Conservation (phyloP, 2,888 invertebrate species). For the Xanthorhoe spadicearia region DNA sequence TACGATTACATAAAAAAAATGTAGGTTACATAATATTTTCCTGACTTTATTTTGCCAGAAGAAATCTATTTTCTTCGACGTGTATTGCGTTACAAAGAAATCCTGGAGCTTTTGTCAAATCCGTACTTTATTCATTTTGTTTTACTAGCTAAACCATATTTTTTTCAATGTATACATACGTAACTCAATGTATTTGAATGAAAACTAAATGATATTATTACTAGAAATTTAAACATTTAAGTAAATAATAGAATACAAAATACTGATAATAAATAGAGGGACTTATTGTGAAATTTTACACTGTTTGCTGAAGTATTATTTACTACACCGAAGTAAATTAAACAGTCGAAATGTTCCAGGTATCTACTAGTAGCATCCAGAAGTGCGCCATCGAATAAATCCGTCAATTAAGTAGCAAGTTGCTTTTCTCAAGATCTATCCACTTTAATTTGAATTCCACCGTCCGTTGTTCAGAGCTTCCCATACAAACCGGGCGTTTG, state of each 20-base stretch:
- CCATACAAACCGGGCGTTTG: constrained; percentile 35
- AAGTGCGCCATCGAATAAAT: constrained; percentile 30
- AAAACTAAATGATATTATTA: neutral
- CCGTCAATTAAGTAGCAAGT: constrained; percentile 34
- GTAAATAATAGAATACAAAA: neutral
- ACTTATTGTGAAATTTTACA: neutral
- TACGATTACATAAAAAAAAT: constrained; percentile 42
- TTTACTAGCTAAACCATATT: neutral
- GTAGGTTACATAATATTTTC: constrained; percentile 16
- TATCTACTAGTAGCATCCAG: constrained; percentile 14
- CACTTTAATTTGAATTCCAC: constrained; percentile 37
- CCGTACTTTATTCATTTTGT: neutral
- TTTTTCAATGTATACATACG: neutral
- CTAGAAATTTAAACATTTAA: neutral
- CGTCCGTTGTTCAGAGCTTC: constrained; percentile 38
- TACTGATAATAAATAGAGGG: neutral
- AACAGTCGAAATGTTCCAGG: constrained; percentile 9
- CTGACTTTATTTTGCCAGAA: constrained; percentile 15
- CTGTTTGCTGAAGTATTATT: neutral
- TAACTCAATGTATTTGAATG: neutral
- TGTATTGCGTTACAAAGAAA: neutral
- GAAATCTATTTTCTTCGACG: constrained; percentile 6
- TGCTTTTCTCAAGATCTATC: constrained; percentile 31
- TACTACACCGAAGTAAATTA: neutral
- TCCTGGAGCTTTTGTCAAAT: neutral